Conservation (phyloP, 2,888 invertebrate species). For the Philereme vetulata region DNA sequence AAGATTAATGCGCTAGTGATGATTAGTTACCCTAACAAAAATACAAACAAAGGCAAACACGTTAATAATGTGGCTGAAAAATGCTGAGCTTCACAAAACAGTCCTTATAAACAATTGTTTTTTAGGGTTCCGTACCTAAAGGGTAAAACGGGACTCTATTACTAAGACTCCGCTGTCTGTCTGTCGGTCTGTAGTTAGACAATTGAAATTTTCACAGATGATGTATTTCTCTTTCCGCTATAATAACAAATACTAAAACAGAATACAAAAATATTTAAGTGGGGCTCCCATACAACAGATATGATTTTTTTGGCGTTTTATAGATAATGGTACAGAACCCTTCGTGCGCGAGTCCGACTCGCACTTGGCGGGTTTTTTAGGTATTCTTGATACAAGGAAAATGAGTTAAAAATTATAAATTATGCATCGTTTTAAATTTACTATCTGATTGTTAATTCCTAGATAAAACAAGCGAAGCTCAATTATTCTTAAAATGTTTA, state of each 20-base stretch:
- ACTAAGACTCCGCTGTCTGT: too few relatives aligned
- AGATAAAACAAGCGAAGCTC: constrained; percentile 20
- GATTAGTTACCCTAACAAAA: constrained; percentile 1
- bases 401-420: not conserved
- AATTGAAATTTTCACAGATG: too few relatives aligned
- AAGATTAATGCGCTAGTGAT: constrained; percentile 6
- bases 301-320: too few relatives aligned
- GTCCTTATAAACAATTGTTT: not conserved
- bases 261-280: too few relatives aligned
- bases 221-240: too few relatives aligned
- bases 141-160: too few relatives aligned
- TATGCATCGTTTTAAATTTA: not conserved
- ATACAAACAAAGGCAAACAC: not conserved
- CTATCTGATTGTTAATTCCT: constrained; percentile 2
- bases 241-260: too few relatives aligned
- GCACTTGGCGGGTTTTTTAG: not conserved
- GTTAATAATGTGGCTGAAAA: constrained; percentile 2
- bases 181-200: too few relatives aligned
- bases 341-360: too few relatives aligned
- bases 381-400: not conserved
- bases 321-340: too few relatives aligned
- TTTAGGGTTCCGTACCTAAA: too few relatives aligned
- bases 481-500: constrained; percentile 28
- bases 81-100: constrained; percentile 18
- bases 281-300: too few relatives aligned